These are phyloP conservation scores for Dryobotodes eremita DNA, from an alignment of 2,888 invertebrate genomes.

Conservation along the genomic window DNA sequence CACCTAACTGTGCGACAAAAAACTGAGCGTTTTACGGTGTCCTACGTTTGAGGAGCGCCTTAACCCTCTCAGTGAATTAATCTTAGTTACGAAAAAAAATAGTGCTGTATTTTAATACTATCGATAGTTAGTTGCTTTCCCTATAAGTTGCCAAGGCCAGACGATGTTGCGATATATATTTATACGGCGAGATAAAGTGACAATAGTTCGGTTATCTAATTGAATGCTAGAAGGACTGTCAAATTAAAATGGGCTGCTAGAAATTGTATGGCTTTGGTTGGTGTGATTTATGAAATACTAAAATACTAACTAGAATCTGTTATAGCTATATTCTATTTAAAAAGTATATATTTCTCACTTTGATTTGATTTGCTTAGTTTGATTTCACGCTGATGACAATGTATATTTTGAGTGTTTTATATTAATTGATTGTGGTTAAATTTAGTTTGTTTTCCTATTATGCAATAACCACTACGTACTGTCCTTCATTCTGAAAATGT, in stretches of 20 bases:
- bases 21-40: too few relatives aligned
- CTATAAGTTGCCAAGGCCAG: slow-evolving; percentile 47
- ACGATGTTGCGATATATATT: slow-evolving; percentile 42
- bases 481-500: neutral
- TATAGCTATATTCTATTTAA: neutral
- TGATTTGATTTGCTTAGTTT: neutral
- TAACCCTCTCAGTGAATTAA: neutral
- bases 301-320: neutral
- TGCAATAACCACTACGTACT: neutral
- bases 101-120: slow-evolving; percentile 11
- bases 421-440: neutral
- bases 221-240: slow-evolving; percentile 24
- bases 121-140: slow-evolving; percentile 45
- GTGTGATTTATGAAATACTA: neutral
- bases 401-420: neutral
- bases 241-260: slow-evolving; percentile 37
- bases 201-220: slow-evolving; percentile 48
- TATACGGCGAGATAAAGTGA: slow-evolving; percentile 37
- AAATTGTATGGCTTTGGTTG: slow-evolving; percentile 31
- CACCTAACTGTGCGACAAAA: too few relatives aligned
- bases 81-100: neutral
- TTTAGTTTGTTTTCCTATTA: neutral
- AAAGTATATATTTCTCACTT: neutral
- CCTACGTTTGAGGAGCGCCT: too few relatives aligned
- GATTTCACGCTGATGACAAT: neutral